Conservation (phyloP, 2,797 vertebrate genomes). For the Carapus acus region DNA sequence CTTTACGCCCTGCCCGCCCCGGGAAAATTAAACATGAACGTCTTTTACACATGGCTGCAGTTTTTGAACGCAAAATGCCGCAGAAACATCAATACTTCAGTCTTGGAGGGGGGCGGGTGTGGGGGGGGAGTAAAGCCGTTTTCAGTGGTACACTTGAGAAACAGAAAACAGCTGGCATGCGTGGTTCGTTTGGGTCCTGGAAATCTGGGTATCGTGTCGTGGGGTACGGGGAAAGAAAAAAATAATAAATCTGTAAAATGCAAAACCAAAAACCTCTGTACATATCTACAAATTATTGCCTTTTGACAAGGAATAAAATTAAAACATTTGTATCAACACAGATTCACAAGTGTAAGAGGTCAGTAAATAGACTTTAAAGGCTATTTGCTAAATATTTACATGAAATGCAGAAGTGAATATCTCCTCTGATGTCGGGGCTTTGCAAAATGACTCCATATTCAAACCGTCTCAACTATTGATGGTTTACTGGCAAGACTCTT, state of each 20-base stretch:
- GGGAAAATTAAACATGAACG: constrained; percentile 42
- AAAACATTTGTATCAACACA: constrained; percentile 78
- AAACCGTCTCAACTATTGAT: constrained; percentile 35
- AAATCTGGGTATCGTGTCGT: constrained; percentile 50
- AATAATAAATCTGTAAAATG: constrained; percentile 54
- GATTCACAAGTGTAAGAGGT: constrained; percentile 76
- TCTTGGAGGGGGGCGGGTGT: no score
- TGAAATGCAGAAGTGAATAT: constrained; percentile 51
- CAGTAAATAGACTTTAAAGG: constrained; percentile 74
- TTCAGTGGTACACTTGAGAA: constrained; percentile 81
- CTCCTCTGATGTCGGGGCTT: constrained; percentile 47
- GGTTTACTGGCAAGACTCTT: constrained; percentile 35
- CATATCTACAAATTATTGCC: constrained; percentile 98
- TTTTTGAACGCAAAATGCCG: constrained; percentile 50
- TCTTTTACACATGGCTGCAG: constrained; percentile 64
- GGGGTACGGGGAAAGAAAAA: constrained; percentile 32
- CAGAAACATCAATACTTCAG: constrained; percentile 77
- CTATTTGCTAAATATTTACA: constrained; percentile 76
- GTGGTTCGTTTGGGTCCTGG: constrained; percentile 78
- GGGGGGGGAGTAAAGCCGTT: constrained; percentile 80
- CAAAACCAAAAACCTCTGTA: constrained; percentile 74
- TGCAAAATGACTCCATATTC: constrained; percentile 30
- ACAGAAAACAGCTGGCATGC: constrained; percentile 82
- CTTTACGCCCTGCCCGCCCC: no score
- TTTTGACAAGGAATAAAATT: constrained; percentile 88